These are phyloP conservation scores for Enchytraeus crypticus DNA, from an alignment of 2,888 invertebrate species.

Conservation along the genomic window DNA sequence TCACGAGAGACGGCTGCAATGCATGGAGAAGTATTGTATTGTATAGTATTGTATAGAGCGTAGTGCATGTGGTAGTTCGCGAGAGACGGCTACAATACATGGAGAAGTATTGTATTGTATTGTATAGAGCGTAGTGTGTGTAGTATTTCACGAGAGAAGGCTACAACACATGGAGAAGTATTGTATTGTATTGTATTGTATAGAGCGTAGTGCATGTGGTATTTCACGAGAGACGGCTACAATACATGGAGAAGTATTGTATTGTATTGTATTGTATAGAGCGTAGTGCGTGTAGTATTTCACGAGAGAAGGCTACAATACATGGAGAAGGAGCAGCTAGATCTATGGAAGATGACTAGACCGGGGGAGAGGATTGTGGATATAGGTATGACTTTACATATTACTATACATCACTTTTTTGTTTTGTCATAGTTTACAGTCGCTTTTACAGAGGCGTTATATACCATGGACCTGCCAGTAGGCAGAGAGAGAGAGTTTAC, in stretches of 20 bases:
- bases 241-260: slow-evolving; percentile 73
- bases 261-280: slow-evolving; percentile 44
- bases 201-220: slow-evolving; percentile 77
- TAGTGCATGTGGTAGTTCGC: slow-evolving; percentile 87
- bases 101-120: neutral
- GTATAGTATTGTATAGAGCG: slow-evolving; percentile 52
- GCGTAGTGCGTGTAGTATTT: slow-evolving; percentile 82
- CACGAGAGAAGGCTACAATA: slow-evolving; percentile 90
- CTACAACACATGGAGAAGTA: slow-evolving; percentile 81
- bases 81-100: slow-evolving; percentile 86
- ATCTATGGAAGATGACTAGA: slow-evolving; percentile 77
- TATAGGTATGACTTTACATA: slow-evolving; percentile 56
- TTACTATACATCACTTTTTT: too few species aligned
- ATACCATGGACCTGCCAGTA: too few species aligned
- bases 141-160: slow-evolving; percentile 90
- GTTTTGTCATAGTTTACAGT: too few species aligned
- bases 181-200: neutral
- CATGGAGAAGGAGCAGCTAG: slow-evolving; percentile 86
- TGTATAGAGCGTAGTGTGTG: slow-evolving; percentile 66
- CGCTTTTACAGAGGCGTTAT: too few species aligned
- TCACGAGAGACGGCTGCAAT: too few species aligned
- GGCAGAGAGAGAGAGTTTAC: too few species aligned
- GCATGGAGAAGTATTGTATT: too few species aligned
- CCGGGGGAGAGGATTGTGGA: slow-evolving; percentile 87
- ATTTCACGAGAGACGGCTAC: slow-evolving; percentile 88